Evolutionary conservation across 2,888 invertebrate species (phyloP), one percentile per base, ranked within the genome.

Genomic region (Lasiommata megera): DNA sequence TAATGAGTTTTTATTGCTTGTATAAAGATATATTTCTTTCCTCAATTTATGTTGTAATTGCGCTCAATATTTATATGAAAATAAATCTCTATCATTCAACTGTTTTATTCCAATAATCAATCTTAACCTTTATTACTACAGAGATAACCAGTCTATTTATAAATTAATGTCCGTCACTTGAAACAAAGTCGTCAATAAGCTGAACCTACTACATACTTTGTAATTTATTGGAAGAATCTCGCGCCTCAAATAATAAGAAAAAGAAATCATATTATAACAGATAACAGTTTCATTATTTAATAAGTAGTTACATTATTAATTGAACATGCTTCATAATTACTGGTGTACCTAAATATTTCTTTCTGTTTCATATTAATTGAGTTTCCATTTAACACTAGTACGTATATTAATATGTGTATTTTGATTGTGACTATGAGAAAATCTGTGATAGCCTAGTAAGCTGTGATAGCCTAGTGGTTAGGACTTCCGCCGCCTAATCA

Each of bases 101-200:
- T 47, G 52, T 46, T 46, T 34, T 60, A 44, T 50, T 41, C 17
- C 54, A 50, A 50, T 58, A 57, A 51, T 57, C 40, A 57, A 60
- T 50, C 29, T 51, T 52, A 51, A 43, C 46, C 54, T 58, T 54
- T 61, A 61, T 61, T 58, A 52, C 51, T 52, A 46, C 23, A 0
- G 31, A 53, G 51, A 58, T 58, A 54, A 61, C 50, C 54, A 52
- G 31, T 36, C 50, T 57, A 52, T 60, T 56, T 58, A 61, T 61
- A 58, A 47, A 34, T 34, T 11, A 34, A 14, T 54, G 53, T 57
- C 31, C 36, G 14, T 57, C 37, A 46, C 38, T 36, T 41, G 3
- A 46, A 43, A 50, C 34, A 48, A 53, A 46, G 29, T 43, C 28
- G 17, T 16, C 31, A 41, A 41, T 46, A 53, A 18, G 51, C 16